Base-by-base conservation (phyloP, 2,888 invertebrate species). In the Leucoma salicis region DNA sequence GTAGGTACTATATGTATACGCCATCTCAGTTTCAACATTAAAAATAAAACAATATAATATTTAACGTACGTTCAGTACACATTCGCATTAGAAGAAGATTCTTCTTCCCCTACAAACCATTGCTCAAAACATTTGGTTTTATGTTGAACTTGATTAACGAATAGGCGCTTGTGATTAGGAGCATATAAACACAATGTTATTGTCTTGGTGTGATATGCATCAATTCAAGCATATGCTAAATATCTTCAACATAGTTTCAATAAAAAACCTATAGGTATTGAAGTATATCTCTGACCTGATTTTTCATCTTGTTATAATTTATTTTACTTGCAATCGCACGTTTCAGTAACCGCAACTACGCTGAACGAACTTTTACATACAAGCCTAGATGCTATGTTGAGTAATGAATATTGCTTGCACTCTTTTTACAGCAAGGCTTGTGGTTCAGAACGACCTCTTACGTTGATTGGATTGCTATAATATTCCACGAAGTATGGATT, bases 351-450 rank as follows among this genome's bases (percentile, higher is more conserved):
- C 48, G 31, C 52, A 35, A 31, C 31, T 43, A 41, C 39, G 37
- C 32, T 28, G n/a, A 10, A 32, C 38, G 27, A 39, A 46, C 39
- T 44, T 49, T 42, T 51, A 47, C 36, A 47, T 38, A 24, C 33
- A 47, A 10, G 16, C 45, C 47, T 35, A 52, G 39, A 53, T 56
- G 57, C 62, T 65, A 57, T 27, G 57, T 63, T 64, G 63, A 70
- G 66, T 74, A 75, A 75, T 74, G 66, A 64, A 66, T 68, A 74
- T 72, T 64, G 57, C 70, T 66, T 65, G 66, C 67, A 71, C 60
- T 65, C 54, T 60, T 52, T 53, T 53, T 60, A 65, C 44, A 53
- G 52, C 44, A 42, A 43, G 41, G 38, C 42, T 57, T 53, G 15
- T 35, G 45, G 46, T 54, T 57, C 50, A 52, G 59, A 67, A 67